phyloP scores from a whole-genome alignment of 2,888 invertebrate species.

The Phortica magna region DNA sequence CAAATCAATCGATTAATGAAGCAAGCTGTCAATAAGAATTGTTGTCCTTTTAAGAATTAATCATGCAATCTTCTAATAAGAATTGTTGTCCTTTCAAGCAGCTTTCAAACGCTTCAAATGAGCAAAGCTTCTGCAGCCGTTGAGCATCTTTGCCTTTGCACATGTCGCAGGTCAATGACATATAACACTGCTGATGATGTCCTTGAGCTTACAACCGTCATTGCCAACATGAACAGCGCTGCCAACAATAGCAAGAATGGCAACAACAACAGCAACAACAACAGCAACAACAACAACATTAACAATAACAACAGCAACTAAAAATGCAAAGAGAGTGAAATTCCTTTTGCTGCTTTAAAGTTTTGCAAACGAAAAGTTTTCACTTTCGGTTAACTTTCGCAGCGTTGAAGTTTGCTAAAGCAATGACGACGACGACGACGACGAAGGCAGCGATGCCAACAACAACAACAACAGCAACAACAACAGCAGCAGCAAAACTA shows the following conservation, averaged over 20 bases:
- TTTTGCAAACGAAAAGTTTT: constrained; percentile 56
- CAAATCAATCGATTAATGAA: too few relatives aligned
- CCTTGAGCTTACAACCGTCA: constrained; percentile 4
- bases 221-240: background rate
- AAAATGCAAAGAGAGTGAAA: background rate
- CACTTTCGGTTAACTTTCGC: constrained; percentile 56
- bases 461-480: constrained; percentile 37
- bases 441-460: too few relatives aligned
- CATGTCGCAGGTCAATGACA: background rate
- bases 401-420: constrained; percentile 15
- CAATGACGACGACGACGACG: constrained; percentile 6
- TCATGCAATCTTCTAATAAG: too few relatives aligned
- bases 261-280: background rate
- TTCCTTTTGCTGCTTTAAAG: constrained; percentile 23
- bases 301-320: background rate
- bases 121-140: too few relatives aligned
- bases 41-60: too few relatives aligned
- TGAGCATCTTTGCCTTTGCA: background rate
- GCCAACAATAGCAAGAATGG: background rate
- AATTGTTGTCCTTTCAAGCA: too few relatives aligned
- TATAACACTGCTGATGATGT: background rate
- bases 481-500: constrained; percentile 44
- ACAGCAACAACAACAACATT: background rate
- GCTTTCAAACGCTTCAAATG: too few relatives aligned
- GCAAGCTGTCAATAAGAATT: too few relatives aligned